Percentiles rank a stretch among this genome's conserved stretches.
Evolutionary conservation across 2,797 vertebrate species (phyloP).

Genomic region (Helostoma temminkii): DNA sequence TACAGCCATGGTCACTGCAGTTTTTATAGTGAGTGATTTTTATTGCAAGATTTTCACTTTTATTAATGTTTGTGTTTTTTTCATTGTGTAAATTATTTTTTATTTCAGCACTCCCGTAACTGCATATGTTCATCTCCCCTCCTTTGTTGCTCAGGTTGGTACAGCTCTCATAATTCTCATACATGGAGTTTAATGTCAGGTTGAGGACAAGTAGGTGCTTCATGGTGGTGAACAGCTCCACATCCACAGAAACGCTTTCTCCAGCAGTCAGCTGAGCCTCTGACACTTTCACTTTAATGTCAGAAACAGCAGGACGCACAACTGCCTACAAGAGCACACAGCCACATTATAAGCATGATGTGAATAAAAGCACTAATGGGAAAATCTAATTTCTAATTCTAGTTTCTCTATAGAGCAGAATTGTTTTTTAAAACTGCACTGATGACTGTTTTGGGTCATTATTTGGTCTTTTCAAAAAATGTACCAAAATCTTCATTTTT

Average conservation of each 20-base stretch:
- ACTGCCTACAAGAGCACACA: constrained; percentile 51
- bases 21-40: not conserved
- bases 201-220: constrained; percentile 43
- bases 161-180: not conserved
- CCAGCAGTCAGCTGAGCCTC: constrained; percentile 28
- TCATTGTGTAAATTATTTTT: not conserved
- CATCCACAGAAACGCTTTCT: constrained; percentile 32
- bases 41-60: not conserved
- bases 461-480: not conserved
- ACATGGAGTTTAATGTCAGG: constrained; percentile 15
- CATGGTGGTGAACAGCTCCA: constrained; percentile 52
- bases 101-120: not conserved
- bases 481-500: not conserved
- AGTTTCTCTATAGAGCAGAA: no score
- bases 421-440: not conserved
- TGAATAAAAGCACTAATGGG: not conserved
- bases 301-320: constrained; percentile 26
- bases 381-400: no score
- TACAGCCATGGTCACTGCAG: not conserved
- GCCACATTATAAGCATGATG: not conserved
- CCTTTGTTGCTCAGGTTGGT: not conserved
- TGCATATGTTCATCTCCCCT: not conserved
- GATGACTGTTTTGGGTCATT: not conserved
- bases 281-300: constrained; percentile 39
- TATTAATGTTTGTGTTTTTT: not conserved